These are phyloP conservation scores for Equus quagga DNA, from an alignment of 2,113 vertebrate species.

Conservation along the genomic window DNA sequence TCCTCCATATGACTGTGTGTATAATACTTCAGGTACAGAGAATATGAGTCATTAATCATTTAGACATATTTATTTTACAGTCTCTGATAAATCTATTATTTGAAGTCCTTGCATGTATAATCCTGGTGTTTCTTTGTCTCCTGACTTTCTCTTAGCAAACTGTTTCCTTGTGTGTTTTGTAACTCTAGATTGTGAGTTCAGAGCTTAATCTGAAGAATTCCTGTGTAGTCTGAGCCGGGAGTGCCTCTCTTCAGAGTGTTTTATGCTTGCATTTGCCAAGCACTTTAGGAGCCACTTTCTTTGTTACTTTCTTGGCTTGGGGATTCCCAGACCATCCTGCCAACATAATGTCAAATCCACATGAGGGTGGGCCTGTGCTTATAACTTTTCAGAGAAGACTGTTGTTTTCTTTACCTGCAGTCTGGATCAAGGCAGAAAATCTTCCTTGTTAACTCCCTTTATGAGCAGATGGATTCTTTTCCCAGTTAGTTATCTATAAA, in stretches of 20 bases:
- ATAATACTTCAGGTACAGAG: background rate
- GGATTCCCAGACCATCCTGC: background rate
- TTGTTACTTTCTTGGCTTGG: background rate
- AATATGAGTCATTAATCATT: slow-evolving; percentile 36
- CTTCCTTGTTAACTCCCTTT: background rate
- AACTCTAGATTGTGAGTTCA: slow-evolving; percentile 55
- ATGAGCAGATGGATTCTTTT: background rate
- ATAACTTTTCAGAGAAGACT: slow-evolving; percentile 8
- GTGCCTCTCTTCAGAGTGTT: slow-evolving; percentile 32
- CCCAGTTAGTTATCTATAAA: background rate
- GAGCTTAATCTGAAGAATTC: slow-evolving; percentile 16
- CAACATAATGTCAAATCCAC: background rate
- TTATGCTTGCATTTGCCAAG: slow-evolving; percentile 41
- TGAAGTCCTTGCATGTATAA: slow-evolving; percentile 46
- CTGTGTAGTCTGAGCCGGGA: background rate
- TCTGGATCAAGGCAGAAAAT: background rate
- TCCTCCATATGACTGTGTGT: background rate
- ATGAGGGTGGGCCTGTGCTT: background rate
- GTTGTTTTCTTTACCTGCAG: background rate
- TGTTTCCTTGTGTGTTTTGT: slow-evolving; percentile 54
- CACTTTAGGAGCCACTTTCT: background rate
- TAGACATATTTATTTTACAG: slow-evolving; percentile 54
- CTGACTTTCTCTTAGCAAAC: slow-evolving; percentile 30
- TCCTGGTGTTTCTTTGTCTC: slow-evolving; percentile 18
- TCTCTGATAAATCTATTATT: slow-evolving; percentile 28